A percentile compares a stretch with the other conserved stretches of the same genome.
Conservation (phyloP, 1,140 invertebrate genomes). For the Trachymyrmex cornetzi region DNA sequence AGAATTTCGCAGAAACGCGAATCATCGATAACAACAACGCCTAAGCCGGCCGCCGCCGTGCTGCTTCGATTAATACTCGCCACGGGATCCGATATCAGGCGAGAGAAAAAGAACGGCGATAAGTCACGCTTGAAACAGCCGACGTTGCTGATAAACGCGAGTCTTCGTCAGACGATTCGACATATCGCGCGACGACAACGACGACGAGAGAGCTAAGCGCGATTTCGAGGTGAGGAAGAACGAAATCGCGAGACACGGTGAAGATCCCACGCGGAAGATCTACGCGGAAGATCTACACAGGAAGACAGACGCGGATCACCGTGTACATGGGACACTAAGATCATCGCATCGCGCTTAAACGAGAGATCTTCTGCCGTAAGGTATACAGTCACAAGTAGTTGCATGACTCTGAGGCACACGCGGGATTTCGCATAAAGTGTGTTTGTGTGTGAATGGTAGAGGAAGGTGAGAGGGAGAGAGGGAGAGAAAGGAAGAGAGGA, state of each 20-base stretch:
- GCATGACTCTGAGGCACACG: constrained; percentile 56
- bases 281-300: no score
- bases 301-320: constrained; percentile 51
- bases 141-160: constrained; percentile 61
- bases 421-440: constrained; percentile 59
- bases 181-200: constrained; percentile 32
- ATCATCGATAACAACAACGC: constrained; percentile 47
- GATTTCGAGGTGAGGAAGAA: constrained; percentile 4
- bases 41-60: background rate
- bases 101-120: constrained; percentile 35
- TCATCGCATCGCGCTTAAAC: constrained; percentile 60
- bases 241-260: constrained; percentile 5
- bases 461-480: background rate
- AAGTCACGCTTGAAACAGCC: constrained; percentile 61
- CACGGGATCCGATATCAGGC: constrained; percentile 56
- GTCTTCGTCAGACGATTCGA: constrained; percentile 29
- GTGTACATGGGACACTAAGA: constrained; percentile 68
- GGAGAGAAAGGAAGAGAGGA: background rate
- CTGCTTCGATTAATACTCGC: constrained; percentile 37
- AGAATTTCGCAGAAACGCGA: constrained; percentile 14
- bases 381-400: constrained; percentile 66
- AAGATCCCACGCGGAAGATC: constrained; percentile 44
- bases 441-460: constrained; percentile 1
- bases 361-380: constrained; percentile 64
- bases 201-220: constrained; percentile 1